Evolutionary conservation across 2,888 invertebrate genomes (phyloP), one percentile per base, ranked within the genome.

Genomic region (Prosapia bicincta): DNA sequence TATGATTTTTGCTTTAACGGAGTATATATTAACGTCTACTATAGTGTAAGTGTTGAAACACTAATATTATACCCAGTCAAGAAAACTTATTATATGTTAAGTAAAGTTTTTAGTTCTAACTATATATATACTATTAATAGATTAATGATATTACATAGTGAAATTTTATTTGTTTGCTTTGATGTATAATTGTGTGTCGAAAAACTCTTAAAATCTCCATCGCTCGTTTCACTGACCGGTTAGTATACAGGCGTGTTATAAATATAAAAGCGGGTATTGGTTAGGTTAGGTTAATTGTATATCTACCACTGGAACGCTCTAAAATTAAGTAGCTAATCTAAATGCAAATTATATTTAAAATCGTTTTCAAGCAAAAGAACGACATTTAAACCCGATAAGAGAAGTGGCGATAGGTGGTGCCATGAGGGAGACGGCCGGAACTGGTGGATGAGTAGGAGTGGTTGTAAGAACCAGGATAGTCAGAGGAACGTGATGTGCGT

Each of bases 341-440:
- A 54, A 54, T 54, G 38, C 38, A 38, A 7, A 38, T 13, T 13
- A 38, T 38, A n/a, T n/a, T n/a, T n/a, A 54, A 20, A 54, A 54
- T 54, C 54, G 54, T 54, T 54, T n/a, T 54, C 20, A 54, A 54
- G 54, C 54, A 54, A 54, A 5, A 67, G 66, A 65, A 66, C n/a
- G 26, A n/a, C 13, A 25, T 84, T 89, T 92, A 95, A 85, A 95
- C 93, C 86, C 93, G 92, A 88, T 95, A 94, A 82, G 94, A 93
- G 88, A 90, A 95, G 86, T 94, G 93, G 83, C 95, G 93, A 87
- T 94, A 95, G 83, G 86, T 87, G 84, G 92, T 93, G 85, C 95
- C 94, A 83, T 92, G 90, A 80, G 95, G 95, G 84, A 95, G 89
- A 85, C 92, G 91, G 84, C 95, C 95, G 85, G 92, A 90, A 81